A percentile compares a stretch with the other conserved stretches of the same genome.
Evolutionary conservation across 2,797 vertebrate genomes (phyloP).

Genomic region (Falco rusticolus): DNA sequence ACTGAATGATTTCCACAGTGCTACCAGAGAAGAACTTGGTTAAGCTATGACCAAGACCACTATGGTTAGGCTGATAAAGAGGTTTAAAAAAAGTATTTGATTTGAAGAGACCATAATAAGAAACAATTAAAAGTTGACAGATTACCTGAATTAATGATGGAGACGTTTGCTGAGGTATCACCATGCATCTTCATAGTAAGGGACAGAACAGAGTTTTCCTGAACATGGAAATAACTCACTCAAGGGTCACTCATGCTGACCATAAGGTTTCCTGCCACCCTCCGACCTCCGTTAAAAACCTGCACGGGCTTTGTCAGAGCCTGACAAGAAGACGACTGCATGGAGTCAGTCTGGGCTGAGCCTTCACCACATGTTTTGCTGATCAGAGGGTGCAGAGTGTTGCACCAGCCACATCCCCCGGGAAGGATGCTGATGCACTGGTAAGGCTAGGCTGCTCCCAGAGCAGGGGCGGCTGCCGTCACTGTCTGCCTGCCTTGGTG

Average conservation of each 20-base stretch:
- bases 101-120: neutral
- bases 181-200: neutral
- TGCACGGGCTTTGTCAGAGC: neutral
- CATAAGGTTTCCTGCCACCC: neutral
- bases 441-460: neutral
- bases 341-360: neutral
- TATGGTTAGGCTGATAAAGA: neutral
- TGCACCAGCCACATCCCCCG: accelerated
- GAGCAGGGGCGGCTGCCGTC: accelerated
- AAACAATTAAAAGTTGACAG: neutral
- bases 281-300: accelerated
- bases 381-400: neutral
- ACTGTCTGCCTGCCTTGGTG: neutral
- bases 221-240: accelerated
- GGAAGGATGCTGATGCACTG: neutral
- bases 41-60: neutral
- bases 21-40: neutral
- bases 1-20: neutral
- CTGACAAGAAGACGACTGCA: accelerated
- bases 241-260: accelerated
- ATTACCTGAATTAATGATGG: neutral
- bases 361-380: accelerated
- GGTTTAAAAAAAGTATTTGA: neutral
- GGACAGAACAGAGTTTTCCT: neutral
- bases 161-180: neutral